These are phyloP conservation scores for Drosophila picticornis DNA, from an alignment of 2,888 invertebrate genomes.

Conservation along the genomic window DNA sequence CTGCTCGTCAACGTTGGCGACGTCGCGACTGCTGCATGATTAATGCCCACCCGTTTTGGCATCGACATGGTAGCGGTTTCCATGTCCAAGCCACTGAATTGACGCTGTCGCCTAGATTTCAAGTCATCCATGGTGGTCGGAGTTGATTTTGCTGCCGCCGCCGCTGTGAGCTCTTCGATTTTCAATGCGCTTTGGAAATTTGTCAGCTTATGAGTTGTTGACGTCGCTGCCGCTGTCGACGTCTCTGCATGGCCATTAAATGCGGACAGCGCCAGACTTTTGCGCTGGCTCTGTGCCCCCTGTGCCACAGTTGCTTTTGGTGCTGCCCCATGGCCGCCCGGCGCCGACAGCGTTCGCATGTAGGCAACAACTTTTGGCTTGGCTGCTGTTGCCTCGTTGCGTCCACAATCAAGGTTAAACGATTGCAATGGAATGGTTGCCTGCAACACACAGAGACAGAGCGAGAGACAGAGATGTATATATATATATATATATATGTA, in stretches of 20 bases:
- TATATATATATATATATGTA: neutral
- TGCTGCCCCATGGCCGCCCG: slow-evolving; percentile 60
- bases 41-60: slow-evolving; percentile 84
- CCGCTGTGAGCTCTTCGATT: slow-evolving; percentile 81
- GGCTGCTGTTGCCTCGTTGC: slow-evolving; percentile 68
- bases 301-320: slow-evolving; percentile 31
- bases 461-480: slow-evolving; percentile 1
- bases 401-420: slow-evolving; percentile 85
- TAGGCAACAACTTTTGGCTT: slow-evolving; percentile 80
- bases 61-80: slow-evolving; percentile 76
- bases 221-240: slow-evolving; percentile 35
- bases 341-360: slow-evolving; percentile 84
- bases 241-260: slow-evolving; percentile 62
- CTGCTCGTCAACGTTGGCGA: slow-evolving; percentile 63
- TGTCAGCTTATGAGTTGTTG: slow-evolving; percentile 78
- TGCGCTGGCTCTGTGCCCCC: slow-evolving; percentile 67
- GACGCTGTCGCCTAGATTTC: slow-evolving; percentile 82
- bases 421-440: slow-evolving; percentile 85
- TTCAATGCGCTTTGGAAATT: slow-evolving; percentile 83
- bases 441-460: slow-evolving; percentile 66
- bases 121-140: slow-evolving; percentile 74
- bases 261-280: slow-evolving; percentile 59
- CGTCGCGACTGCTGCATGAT: slow-evolving; percentile 76
- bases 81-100: slow-evolving; percentile 81
- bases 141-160: slow-evolving; percentile 32